Evolutionary conservation across 2,113 vertebrate genomes (phyloP).

Genomic region (Hucho hucho): DNA sequence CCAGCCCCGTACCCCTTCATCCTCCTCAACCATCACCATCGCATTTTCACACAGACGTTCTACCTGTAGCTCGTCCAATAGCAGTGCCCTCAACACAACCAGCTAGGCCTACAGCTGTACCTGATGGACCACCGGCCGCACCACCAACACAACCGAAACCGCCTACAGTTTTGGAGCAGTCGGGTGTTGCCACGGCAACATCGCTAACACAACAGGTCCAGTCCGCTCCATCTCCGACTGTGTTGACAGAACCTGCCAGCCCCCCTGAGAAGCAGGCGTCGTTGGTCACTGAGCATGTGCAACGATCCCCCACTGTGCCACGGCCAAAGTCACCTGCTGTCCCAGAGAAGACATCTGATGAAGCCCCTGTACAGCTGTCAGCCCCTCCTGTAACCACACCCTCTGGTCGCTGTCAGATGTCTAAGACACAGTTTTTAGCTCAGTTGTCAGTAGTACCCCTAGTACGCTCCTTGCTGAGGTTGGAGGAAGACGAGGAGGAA

Average conservation of each 20-base stretch:
- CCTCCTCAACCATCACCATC: too few relatives aligned
- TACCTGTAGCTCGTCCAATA: too few relatives aligned
- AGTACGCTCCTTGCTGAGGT: not conserved
- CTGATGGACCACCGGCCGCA: not conserved
- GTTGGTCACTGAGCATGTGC: not conserved
- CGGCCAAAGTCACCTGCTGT: not conserved
- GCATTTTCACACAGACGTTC: too few relatives aligned
- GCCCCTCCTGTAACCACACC: too few relatives aligned
- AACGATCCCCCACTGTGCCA: not conserved
- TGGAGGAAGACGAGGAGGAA: not conserved
- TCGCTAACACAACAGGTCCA: not conserved
- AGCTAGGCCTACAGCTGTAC: too few relatives aligned
- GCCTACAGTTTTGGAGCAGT: not conserved
- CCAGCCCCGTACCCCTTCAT: too few relatives aligned
- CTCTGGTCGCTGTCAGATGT: slow-evolving; percentile 35
- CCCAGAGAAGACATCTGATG: not conserved
- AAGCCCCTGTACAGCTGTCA: not conserved
- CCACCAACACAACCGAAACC: not conserved
- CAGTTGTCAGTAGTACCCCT: slow-evolving; percentile 43
- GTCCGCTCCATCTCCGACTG: not conserved
- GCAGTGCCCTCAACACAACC: too few relatives aligned
- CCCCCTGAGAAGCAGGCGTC: not conserved
- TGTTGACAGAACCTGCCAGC: slow-evolving; percentile 2
- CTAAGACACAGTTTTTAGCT: slow-evolving; percentile 49
- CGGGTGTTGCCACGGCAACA: not conserved